A percentile compares a stretch with the other conserved stretches of the same genome.
Evolutionary conservation across 2,888 invertebrate species (phyloP).

Genomic region (Ennomos fuscantarius): DNA sequence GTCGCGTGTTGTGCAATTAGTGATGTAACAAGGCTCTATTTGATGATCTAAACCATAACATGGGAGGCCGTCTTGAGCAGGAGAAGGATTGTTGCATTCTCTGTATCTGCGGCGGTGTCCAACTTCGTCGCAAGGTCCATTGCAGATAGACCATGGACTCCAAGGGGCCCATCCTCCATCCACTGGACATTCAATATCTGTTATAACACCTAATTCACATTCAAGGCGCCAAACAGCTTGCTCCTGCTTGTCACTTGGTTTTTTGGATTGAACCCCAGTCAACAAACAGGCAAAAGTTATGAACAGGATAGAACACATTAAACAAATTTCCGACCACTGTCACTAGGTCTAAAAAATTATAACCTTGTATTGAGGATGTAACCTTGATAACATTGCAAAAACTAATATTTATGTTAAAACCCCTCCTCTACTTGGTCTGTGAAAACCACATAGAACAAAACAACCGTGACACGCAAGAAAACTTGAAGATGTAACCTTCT

Average conservation of each 20-base stretch:
- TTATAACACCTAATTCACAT: constrained; percentile 71
- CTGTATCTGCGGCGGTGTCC: constrained; percentile 70
- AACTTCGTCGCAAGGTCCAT: constrained; percentile 74
- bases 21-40: constrained; percentile 68
- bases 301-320: constrained; percentile 2
- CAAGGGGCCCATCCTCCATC: constrained; percentile 81
- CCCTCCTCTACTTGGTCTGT: too few relatives aligned
- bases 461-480: too few relatives aligned
- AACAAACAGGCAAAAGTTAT: constrained; percentile 4
- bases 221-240: constrained; percentile 72
- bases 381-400: too few relatives aligned
- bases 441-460: too few relatives aligned
- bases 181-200: constrained; percentile 71
- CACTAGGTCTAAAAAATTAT: too few relatives aligned
- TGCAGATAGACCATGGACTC: constrained; percentile 75
- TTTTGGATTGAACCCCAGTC: constrained; percentile 47
- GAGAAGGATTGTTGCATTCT: constrained; percentile 73
- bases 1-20: constrained; percentile 71
- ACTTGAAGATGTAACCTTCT: too few relatives aligned
- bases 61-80: constrained; percentile 70
- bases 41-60: constrained; percentile 71
- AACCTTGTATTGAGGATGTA: too few relatives aligned
- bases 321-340: too few relatives aligned
- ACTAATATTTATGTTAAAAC: too few relatives aligned
- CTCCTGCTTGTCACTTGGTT: constrained; percentile 59